phyloP scores from a whole-genome alignment of 2,113 vertebrate species.

The Bujurquina vittata region DNA sequence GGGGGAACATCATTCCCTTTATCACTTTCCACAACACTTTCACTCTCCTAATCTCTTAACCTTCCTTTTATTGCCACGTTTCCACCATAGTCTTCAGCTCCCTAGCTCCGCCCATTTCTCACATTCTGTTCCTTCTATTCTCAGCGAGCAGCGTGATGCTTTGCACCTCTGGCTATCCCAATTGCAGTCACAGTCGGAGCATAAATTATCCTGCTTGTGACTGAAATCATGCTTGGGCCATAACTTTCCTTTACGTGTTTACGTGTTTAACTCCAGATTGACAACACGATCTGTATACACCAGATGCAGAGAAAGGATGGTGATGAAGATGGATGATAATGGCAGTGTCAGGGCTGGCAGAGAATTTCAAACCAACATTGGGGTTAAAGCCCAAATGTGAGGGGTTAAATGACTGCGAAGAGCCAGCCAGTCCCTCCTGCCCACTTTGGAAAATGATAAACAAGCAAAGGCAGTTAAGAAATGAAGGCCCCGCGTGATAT shows the following conservation, averaged over 20 bases:
- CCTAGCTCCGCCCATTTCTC: conserved; percentile 33
- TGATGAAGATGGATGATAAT: conserved; percentile 71
- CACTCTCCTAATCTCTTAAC: conserved; percentile 53
- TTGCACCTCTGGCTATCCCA: conserved; percentile 39
- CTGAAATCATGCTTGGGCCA: conserved; percentile 22
- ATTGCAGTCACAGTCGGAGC: conserved; percentile 39
- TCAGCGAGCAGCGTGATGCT: conserved; percentile 10
- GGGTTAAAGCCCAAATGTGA: conserved; percentile 66
- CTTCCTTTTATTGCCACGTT: conserved; percentile 31
- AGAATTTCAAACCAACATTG: conserved; percentile 36
- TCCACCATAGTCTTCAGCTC: conserved; percentile 21
- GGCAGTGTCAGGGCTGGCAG: conserved; percentile 39
- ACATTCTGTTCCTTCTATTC: conserved; percentile 32
- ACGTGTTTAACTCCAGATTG: conserved; percentile 56
- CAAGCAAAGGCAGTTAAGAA: conserved; percentile 29
- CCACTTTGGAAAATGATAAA: conserved; percentile 63
- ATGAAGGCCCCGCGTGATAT: neutral
- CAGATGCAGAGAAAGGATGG: conserved; percentile 51
- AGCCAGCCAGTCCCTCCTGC: neutral
- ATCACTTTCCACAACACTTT: conserved; percentile 44
- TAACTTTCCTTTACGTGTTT: conserved; percentile 58
- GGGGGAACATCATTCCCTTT: conserved; percentile 28
- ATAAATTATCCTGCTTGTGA: conserved; percentile 44
- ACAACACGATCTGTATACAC: conserved; percentile 7
- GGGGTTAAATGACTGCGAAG: conserved; percentile 54